Conservation (phyloP, 2,113 vertebrate species). For the Nymphicus hollandicus region DNA sequence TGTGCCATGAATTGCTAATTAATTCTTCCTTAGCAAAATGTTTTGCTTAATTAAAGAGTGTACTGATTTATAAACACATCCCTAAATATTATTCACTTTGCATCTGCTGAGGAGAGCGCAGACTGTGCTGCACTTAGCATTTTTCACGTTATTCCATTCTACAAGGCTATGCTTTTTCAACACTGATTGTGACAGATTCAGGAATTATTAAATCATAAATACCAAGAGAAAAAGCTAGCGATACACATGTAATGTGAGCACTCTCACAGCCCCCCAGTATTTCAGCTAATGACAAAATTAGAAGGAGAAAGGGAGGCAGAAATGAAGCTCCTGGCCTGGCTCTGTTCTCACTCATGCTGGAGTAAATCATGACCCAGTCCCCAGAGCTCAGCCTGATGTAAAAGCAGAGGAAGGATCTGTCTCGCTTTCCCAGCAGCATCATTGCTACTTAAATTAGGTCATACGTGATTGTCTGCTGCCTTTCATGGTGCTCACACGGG, state of each 20-base stretch:
- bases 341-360: neutral
- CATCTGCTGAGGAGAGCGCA: conserved; percentile 46
- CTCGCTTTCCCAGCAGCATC: neutral
- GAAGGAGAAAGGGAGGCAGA: neutral
- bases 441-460: neutral
- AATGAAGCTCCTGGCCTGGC: neutral
- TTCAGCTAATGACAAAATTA: conserved; percentile 61
- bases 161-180: conserved; percentile 35
- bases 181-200: conserved; percentile 66
- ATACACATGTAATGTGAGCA: conserved; percentile 55
- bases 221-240: conserved; percentile 19
- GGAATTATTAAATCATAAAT: conserved; percentile 74
- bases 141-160: conserved; percentile 66
- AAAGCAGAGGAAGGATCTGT: neutral
- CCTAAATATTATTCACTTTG: conserved; percentile 64
- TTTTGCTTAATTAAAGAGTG: conserved; percentile 80
- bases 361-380: neutral
- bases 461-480: neutral
- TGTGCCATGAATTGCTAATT: conserved; percentile 74
- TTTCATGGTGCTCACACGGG: neutral
- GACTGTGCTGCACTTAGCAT: conserved; percentile 16
- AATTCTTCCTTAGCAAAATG: conserved; percentile 75
- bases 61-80: conserved; percentile 73
- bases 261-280: conserved; percentile 58
- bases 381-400: neutral